Conservation (phyloP, 2,888 invertebrate species). For the Drosophila cognata region DNA sequence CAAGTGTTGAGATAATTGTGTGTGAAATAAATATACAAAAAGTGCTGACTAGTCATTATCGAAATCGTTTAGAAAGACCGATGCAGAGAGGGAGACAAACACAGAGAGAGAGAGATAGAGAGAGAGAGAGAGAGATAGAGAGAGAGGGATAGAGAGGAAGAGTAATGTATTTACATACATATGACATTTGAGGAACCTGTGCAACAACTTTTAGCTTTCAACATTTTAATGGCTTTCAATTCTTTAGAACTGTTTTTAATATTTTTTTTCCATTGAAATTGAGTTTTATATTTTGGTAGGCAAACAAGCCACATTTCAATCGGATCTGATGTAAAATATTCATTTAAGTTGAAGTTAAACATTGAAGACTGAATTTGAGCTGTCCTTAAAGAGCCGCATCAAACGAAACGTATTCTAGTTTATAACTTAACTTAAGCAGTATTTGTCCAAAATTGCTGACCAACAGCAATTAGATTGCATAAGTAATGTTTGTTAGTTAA, state of each 20-base stretch:
- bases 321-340: not conserved
- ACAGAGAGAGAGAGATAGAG: not conserved
- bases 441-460: not conserved
- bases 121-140: not conserved
- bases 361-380: too few relatives aligned
- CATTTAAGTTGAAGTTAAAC: too few relatives aligned
- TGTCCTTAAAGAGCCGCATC: too few relatives aligned
- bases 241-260: not conserved
- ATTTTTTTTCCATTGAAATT: not conserved
- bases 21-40: constrained; percentile 33
- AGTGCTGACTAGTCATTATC: constrained; percentile 20
- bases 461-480: constrained; percentile 16
- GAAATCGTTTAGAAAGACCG: constrained; percentile 26
- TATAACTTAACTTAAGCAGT: constrained; percentile 18
- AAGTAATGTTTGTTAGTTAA: constrained; percentile 20
- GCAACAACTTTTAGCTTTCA: not conserved
- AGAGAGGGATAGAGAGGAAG: not conserved
- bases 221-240: not conserved
- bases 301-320: not conserved
- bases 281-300: not conserved
- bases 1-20: constrained; percentile 47
- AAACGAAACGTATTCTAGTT: too few relatives aligned
- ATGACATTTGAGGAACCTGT: not conserved
- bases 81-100: not conserved
- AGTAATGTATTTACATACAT: not conserved